Base-by-base conservation (phyloP, 1,140 invertebrate species). In the Euwallacea fornicatus region DNA sequence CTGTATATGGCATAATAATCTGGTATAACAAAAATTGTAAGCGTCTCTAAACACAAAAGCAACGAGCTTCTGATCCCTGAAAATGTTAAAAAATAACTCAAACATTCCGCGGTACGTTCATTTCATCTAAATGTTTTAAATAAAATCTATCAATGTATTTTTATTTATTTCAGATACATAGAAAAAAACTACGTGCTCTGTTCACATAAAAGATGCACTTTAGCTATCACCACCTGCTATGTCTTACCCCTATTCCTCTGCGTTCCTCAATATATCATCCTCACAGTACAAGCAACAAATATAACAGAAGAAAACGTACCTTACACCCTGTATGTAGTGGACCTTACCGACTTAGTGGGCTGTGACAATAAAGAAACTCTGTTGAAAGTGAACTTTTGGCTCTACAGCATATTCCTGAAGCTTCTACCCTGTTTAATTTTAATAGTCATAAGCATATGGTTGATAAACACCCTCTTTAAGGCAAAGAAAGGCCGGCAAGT, bases 371-470 rank as follows among this genome's bases (percentile, higher is more conserved):
- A 86, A 73, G 78, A 86, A 65, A 82, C 85, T 13, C 81, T 85
- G n/a, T 76, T 93, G 4, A 86, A 86, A 50, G 78, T 90, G n/a
- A 94, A 94, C 79, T 95, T 96, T 80, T 96, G 93, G 93, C 86
- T 94, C 33, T 92, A 95, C 78, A 87, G 89, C 2, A 90, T 96
- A 3, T 83, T 95, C 15, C 90, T 95, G 7, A 96, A 96, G 78
- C 83, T 96, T 0, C 75, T 96, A 3, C 95, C 94, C 0, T 96
- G 95, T 75, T 82, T 89, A 4, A 88, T 93, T n/a, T 83, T 96
- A 7, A 94, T 93, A 0, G 83, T 93, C 7, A 91, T 96, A 61
- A 95, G 91, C 77, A 83, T 90, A 9, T 90, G 91, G 81, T 83
- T 96, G 1, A 92, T 96, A 64, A 84, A 87, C 77, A 90, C 90